Conservation (phyloP, 2,797 vertebrate species). For the Momotus momota region DNA sequence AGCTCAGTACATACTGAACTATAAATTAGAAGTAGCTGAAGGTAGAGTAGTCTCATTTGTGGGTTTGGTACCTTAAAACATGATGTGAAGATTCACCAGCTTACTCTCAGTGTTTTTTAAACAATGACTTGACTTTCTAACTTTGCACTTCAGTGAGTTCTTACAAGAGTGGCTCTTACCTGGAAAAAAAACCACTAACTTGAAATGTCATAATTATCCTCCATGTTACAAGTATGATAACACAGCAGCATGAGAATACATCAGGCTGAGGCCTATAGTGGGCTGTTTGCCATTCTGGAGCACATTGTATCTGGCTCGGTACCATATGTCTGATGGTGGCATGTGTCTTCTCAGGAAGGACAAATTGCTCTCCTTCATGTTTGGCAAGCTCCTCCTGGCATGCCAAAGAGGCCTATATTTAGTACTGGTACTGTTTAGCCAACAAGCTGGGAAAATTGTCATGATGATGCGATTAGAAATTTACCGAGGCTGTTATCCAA, state of each 20-base stretch:
- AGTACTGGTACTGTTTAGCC: slow-evolving; percentile 25
- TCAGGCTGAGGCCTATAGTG: not conserved
- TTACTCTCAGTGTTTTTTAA: not conserved
- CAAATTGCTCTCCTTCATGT: slow-evolving; percentile 57
- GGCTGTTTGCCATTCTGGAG: slow-evolving; percentile 10
- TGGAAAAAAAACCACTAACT: not conserved
- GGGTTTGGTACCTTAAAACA: not conserved
- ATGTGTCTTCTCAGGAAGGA: slow-evolving; percentile 64
- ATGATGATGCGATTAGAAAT: not conserved
- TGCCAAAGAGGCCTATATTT: slow-evolving; percentile 36
- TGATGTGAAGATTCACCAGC: not conserved
- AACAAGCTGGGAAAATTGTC: slow-evolving; percentile 43
- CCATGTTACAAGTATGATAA: not conserved
- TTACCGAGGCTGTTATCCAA: not conserved
- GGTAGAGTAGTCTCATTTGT: not conserved
- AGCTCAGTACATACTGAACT: not conserved
- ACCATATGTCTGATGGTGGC: slow-evolving; percentile 8
- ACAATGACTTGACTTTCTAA: not conserved
- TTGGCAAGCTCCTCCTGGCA: slow-evolving; percentile 11
- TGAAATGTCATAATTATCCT: not conserved
- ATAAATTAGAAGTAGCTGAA: not conserved
- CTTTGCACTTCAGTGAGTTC: not conserved
- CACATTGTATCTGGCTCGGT: not conserved
- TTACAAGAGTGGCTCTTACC: not conserved
- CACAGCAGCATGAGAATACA: not conserved